Conservation (phyloP, 2,113 vertebrate genomes). For the Menidia beryllina region DNA sequence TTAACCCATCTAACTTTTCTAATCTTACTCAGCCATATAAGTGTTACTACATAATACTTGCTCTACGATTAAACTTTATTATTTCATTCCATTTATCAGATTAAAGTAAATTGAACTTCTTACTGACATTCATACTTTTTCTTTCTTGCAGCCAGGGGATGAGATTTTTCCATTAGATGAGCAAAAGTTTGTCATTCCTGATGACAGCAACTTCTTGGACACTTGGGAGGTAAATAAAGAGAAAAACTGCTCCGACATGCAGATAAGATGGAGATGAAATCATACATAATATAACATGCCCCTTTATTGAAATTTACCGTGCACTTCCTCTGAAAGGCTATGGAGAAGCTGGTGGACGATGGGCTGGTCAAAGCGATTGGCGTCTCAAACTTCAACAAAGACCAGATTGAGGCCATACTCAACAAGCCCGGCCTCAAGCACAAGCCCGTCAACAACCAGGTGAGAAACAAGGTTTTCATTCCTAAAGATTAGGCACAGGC, state of each 20-base stretch:
- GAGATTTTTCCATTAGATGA: slow-evolving; percentile 59
- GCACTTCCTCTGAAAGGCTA: slow-evolving; percentile 78
- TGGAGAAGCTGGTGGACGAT: slow-evolving; percentile 92
- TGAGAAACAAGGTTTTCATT: slow-evolving; percentile 85
- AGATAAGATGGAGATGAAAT: not conserved
- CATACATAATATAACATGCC: not conserved
- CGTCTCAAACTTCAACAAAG: slow-evolving; percentile 92
- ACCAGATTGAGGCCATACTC: slow-evolving; percentile 88
- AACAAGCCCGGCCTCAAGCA: slow-evolving; percentile 92
- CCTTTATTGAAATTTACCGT: not conserved
- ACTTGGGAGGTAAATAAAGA: slow-evolving; percentile 75
- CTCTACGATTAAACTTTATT: not conserved
- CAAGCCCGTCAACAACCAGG: slow-evolving; percentile 91
- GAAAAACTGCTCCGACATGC: not conserved
- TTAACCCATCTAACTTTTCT: too few relatives aligned
- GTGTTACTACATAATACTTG: not conserved
- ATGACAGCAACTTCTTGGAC: slow-evolving; percentile 73
- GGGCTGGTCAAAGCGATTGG: slow-evolving; percentile 92
- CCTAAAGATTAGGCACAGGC: not conserved
- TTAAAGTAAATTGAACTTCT: not conserved
- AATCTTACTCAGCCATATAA: too few relatives aligned
- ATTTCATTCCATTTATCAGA: not conserved
- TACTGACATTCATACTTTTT: not conserved
- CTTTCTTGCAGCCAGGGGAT: slow-evolving; percentile 65
- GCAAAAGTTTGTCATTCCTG: slow-evolving; percentile 39